Evolutionary conservation across 2,113 vertebrate species (phyloP), one percentile per base, ranked within the genome.

Genomic region (Mystacornis crossleyi): DNA sequence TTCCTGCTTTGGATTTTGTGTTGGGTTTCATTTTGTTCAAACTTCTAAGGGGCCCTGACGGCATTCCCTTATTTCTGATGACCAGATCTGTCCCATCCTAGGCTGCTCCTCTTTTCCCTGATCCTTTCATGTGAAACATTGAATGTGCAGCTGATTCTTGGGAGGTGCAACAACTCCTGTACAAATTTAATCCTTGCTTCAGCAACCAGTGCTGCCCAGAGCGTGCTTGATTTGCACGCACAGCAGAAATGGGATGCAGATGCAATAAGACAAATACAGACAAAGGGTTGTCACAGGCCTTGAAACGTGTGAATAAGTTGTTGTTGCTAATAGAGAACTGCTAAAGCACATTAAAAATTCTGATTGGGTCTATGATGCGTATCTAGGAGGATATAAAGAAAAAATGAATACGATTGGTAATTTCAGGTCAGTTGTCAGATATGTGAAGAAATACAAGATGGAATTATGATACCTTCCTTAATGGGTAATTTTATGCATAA

Each of bases 331-430:
- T 13, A 21, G 57, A 48, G 42, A 67, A 14, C 28, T 33, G 43
- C 20, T 65, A 45, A 57, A 81, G 38, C 43, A 14, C 1, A 6
- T 21, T 25, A 28, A 55, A 83, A 65, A 45, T 20, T n/a, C 45
- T 57, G 23, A 25, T 47, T 55, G 1, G 1, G 26, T 47, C 50
- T 70, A 1, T 51, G 36, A 61, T 42, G 34, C 6, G 0, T 12
- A 20, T 50, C 64, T 58, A 45, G 58, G 79, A 69, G 13, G n/a
- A 26, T 42, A 51, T 6, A 16, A 60, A 73, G 23, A 20, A 81
- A 75, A 70, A 36, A 54, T 3, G 1, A 47, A 20, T 34, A 11
- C 3, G 1, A 5, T 23, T 13, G 29, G 40, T 77, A 61, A 33
- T 73, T 91, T 34, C 55, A 74, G 26, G 15, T 74, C 8, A 7